A percentile compares a stretch with the other conserved stretches of the same genome.
phyloP scores from a whole-genome alignment of 2,113 vertebrate genomes.

The Daphoenositta chrysoptera region DNA sequence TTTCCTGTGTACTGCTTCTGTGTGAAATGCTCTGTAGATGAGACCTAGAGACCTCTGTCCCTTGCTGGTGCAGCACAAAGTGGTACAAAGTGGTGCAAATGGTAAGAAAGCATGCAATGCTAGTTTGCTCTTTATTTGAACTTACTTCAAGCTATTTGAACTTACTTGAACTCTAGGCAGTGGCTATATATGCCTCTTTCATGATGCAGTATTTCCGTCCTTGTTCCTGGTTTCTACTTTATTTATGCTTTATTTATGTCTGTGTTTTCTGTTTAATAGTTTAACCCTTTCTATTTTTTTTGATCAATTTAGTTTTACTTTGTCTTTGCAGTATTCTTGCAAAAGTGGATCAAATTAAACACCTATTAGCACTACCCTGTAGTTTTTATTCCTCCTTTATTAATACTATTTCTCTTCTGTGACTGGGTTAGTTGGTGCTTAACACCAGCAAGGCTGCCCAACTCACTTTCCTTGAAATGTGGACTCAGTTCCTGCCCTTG shows the following conservation, averaged over 20 bases:
- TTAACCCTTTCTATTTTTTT: not conserved
- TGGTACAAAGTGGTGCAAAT: not conserved
- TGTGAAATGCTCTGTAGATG: not conserved
- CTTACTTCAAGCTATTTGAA: not conserved
- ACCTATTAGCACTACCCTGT: not conserved
- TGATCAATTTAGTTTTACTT: not conserved
- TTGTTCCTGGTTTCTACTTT: not conserved
- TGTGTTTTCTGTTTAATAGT: not conserved
- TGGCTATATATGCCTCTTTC: not conserved
- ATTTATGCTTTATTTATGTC: not conserved
- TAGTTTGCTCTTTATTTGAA: not conserved
- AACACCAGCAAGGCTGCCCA: not conserved
- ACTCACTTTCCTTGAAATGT: not conserved
- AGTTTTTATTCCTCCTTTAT: not conserved
- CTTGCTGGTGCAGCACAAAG: not conserved
- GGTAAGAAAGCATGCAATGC: not conserved
- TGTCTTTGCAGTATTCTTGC: not conserved
- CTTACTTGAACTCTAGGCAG: not conserved
- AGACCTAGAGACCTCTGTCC: not conserved
- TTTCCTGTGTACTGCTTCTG: not conserved
- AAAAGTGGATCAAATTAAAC: not conserved
- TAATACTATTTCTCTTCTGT: not conserved
- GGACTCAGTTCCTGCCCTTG: not conserved
- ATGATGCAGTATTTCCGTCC: not conserved
- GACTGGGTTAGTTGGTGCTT: not conserved